Evolutionary conservation across 1,140 invertebrate genomes (phyloP).

Genomic region (Sitobion miscanthi): DNA sequence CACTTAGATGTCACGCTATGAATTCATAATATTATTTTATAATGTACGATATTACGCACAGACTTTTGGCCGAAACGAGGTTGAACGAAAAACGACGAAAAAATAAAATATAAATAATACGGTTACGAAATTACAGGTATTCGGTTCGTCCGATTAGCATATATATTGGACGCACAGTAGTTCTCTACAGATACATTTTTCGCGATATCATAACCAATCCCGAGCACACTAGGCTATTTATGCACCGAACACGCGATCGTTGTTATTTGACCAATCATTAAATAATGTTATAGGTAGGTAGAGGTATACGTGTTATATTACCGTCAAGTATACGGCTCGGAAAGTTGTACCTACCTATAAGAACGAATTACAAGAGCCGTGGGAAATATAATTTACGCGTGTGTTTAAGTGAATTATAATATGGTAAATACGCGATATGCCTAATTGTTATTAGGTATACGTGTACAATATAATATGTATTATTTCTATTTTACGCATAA

Average conservation of each 20-base stretch:
- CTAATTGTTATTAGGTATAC: not conserved
- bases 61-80: slow-evolving; percentile 21
- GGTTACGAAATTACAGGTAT: slow-evolving; percentile 49
- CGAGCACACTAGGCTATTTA: not conserved
- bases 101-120: slow-evolving; percentile 1
- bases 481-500: not conserved
- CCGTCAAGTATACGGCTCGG: not conserved
- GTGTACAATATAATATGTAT: no score
- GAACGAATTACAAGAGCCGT: not conserved
- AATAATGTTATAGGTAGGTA: not conserved
- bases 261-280: slow-evolving; percentile 6
- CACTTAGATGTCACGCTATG: slow-evolving; percentile 54
- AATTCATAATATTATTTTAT: slow-evolving; percentile 35
- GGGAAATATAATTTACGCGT: not conserved
- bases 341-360: not conserved
- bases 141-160: slow-evolving; percentile 53
- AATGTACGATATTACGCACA: not conserved
- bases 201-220: slow-evolving; percentile 43
- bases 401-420: not conserved
- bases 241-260: slow-evolving; percentile 13
- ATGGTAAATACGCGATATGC: not conserved
- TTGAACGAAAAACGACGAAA: not conserved
- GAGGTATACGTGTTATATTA: not conserved
- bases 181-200: slow-evolving; percentile 19
- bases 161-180: slow-evolving; percentile 43